phyloP scores from a whole-genome alignment of 2,797 vertebrate genomes.

The Sebastes minor region DNA sequence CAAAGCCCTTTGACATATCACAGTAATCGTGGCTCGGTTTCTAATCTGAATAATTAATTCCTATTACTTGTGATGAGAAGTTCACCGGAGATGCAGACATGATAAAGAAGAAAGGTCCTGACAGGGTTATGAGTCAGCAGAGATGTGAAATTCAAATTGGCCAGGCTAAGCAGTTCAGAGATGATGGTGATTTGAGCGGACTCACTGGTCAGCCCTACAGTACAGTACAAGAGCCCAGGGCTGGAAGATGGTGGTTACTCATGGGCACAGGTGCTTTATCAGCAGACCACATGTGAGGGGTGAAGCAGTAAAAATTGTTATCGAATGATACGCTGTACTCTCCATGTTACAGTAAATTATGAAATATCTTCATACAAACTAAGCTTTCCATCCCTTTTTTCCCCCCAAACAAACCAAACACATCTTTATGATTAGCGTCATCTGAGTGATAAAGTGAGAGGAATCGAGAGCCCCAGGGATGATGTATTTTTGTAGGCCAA shows the following conservation, averaged over 20 bases:
- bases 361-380: slow-evolving; percentile 13
- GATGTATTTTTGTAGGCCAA: too few species aligned
- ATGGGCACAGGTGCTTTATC: slow-evolving; percentile 75
- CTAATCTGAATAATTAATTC: slow-evolving; percentile 74
- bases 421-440: neutral
- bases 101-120: slow-evolving; percentile 78
- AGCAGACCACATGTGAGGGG: slow-evolving; percentile 65
- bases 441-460: neutral
- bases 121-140: slow-evolving; percentile 82
- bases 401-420: neutral
- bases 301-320: slow-evolving; percentile 39
- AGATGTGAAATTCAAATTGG: slow-evolving; percentile 80
- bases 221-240: slow-evolving; percentile 65
- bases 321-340: neutral
- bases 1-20: slow-evolving; percentile 55
- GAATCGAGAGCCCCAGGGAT: neutral
- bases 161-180: slow-evolving; percentile 78
- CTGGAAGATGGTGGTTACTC: slow-evolving; percentile 63
- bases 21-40: slow-evolving; percentile 51
- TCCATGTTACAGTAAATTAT: neutral
- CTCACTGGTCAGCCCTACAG: slow-evolving; percentile 72
- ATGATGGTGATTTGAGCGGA: slow-evolving; percentile 78
- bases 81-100: slow-evolving; percentile 59
- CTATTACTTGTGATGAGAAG: slow-evolving; percentile 61
- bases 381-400: neutral